phyloP scores from a whole-genome alignment of 2,888 invertebrate species.

The Drosophila picticornis region DNA sequence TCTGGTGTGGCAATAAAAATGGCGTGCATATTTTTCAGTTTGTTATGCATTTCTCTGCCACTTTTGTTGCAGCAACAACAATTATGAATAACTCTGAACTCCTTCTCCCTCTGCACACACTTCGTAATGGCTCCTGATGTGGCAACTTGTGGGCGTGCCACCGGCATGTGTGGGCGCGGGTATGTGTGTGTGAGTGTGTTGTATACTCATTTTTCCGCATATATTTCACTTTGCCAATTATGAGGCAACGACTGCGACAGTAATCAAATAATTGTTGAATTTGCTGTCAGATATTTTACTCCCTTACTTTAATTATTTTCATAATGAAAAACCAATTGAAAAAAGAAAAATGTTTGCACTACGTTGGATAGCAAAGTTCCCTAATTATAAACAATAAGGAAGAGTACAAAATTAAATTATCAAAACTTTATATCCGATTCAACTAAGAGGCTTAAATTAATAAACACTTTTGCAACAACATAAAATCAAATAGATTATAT shows the following conservation, averaged over 20 bases:
- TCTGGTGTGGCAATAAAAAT: slow-evolving; percentile 78
- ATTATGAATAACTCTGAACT: slow-evolving; percentile 73
- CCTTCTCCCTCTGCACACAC: slow-evolving; percentile 1
- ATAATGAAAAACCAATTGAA: not conserved
- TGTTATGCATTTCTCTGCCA: slow-evolving; percentile 78
- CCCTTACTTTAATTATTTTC: slow-evolving; percentile 66
- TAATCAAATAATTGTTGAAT: slow-evolving; percentile 79
- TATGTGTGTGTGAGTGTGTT: slow-evolving; percentile 18
- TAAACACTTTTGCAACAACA: not conserved
- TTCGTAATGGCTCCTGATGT: slow-evolving; percentile 65
- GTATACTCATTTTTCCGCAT: slow-evolving; percentile 33
- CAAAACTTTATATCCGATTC: not conserved
- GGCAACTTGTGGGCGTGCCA: slow-evolving; percentile 51
- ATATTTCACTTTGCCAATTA: slow-evolving; percentile 76
- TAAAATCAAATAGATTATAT: not conserved
- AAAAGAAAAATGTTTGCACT: not conserved
- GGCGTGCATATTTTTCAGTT: slow-evolving; percentile 78
- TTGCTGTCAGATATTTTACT: slow-evolving; percentile 65
- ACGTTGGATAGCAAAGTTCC: not conserved
- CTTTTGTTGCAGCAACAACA: slow-evolving; percentile 74
- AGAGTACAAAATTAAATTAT: not conserved
- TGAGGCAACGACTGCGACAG: slow-evolving; percentile 64
- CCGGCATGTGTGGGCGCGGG: slow-evolving; percentile 8
- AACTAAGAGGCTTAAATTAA: not conserved
- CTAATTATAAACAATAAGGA: not conserved